Conservation (phyloP, 2,797 vertebrate genomes). For the Mionectes olivaceus region DNA sequence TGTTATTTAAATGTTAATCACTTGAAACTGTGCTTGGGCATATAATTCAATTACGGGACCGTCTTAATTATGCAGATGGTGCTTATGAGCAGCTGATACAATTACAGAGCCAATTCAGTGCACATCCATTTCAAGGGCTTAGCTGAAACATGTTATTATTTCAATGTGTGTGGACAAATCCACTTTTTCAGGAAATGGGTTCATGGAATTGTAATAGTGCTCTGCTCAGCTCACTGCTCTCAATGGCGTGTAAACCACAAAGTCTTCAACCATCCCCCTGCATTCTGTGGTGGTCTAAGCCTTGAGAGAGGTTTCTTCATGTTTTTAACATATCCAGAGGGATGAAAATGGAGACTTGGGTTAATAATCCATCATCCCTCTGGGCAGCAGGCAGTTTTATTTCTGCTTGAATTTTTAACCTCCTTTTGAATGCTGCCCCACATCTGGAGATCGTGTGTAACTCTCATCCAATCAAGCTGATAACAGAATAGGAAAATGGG, state of each 20-base stretch:
- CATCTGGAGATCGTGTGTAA: conserved; percentile 42
- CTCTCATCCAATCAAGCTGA: conserved; percentile 28
- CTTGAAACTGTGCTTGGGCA: conserved; percentile 59
- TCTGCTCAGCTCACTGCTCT: neutral
- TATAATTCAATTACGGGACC: conserved; percentile 63
- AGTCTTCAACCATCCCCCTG: neutral
- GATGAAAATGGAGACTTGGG: conserved; percentile 39
- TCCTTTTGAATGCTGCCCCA: neutral
- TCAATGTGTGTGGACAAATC: conserved; percentile 24
- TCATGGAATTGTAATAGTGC: neutral
- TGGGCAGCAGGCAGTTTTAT: neutral
- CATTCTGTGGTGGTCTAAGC: conserved; percentile 1
- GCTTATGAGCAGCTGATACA: conserved; percentile 62
- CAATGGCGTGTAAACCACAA: neutral
- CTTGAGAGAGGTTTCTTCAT: conserved; percentile 11
- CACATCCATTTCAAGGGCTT: conserved; percentile 20
- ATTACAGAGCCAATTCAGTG: conserved; percentile 42
- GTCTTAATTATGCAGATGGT: conserved; percentile 69
- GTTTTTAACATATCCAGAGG: conserved; percentile 30
- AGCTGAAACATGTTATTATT: conserved; percentile 25
- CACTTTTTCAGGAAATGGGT: neutral
- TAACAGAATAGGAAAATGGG: conserved; percentile 25
- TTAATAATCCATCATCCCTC: conserved; percentile 41
- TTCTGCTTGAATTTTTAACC: conserved; percentile 22
- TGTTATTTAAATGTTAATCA: conserved; percentile 70